Base-by-base conservation (phyloP, 2,888 invertebrate species). In the Troilus luridus region DNA sequence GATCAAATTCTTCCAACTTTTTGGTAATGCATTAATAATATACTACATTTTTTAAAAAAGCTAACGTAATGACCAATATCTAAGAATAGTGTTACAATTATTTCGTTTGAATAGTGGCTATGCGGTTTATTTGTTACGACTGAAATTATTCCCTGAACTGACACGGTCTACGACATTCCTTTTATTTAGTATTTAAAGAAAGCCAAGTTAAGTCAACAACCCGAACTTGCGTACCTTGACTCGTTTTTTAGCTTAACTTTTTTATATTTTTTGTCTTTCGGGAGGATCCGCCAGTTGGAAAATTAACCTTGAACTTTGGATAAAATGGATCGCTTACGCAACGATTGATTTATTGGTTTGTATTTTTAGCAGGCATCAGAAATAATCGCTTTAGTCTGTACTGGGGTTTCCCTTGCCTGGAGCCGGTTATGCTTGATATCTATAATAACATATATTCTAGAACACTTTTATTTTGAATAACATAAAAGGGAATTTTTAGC, bases 151-250 rank as follows among this genome's bases (percentile, higher is more conserved):
- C 67, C 5, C 67, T 67, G 14, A 14, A 12, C 72, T 77, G 72
- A 77, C 72, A 27, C 72, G 41, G 72, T 77, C 41, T 41, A 77
- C 41, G 17, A 77, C 27, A 77, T 77, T 77, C 72, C 41, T 27
- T 14, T 77, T 41, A 1, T 19, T 41, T 77, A 27, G 41, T 77
- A 77, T 77, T 77, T 77, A 19, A 77, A 77, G 72, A 77, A 77
- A 41, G 41, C 41, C 17, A 77, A 9, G 72, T 77, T 7, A 77
- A 77, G 72, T 77, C 72, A 77, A 41, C 27, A 77, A 77, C 72
- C 72, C 17, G 72, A 27, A 17, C 72, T 77, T 77, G 72, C 72
- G 41, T 41, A 77, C 72, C 72, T 77, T 77, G 72, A 77, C 72
- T 77, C 14, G 27, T 19, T 77, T 77, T 77, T 77, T 14, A 17